Percentiles rank a stretch among this genome's conserved stretches.
phyloP scores from a whole-genome alignment of 2,113 vertebrate genomes.

The Procapra przewalskii region DNA sequence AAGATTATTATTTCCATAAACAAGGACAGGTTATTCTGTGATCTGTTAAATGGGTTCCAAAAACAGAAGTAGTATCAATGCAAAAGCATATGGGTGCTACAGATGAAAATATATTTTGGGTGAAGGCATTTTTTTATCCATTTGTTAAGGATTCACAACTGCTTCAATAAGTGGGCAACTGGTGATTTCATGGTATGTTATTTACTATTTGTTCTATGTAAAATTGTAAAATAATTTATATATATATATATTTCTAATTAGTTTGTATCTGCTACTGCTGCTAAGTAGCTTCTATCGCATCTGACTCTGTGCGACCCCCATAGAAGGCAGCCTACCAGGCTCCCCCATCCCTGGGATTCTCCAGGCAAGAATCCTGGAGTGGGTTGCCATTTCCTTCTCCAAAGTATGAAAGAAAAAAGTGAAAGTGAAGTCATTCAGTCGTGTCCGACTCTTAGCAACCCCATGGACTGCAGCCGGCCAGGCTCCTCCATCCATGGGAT shows the following conservation, averaged over 20 bases:
- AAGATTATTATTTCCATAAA: neutral
- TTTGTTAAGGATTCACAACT: neutral
- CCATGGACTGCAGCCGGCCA: too few species aligned
- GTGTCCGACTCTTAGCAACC: fast-evolving
- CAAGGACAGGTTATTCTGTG: neutral
- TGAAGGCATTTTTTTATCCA: neutral
- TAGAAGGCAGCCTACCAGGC: too few species aligned
- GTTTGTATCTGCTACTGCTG: neutral
- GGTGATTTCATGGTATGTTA: neutral
- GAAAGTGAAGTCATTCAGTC: too few species aligned
- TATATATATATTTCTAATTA: neutral
- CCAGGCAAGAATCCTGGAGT: too few species aligned
- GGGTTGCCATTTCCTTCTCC: too few species aligned
- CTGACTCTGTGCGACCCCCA: too few species aligned
- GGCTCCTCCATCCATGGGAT: too few species aligned
- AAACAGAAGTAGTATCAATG: neutral
- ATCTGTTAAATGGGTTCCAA: neutral
- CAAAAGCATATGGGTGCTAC: neutral
- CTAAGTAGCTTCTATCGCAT: fast-evolving
- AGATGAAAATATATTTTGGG: neutral
- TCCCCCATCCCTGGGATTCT: too few species aligned
- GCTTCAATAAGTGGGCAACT: neutral
- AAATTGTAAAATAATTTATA: neutral
- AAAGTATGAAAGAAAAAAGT: too few species aligned
- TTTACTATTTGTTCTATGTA: neutral